Evolutionary conservation across 1,140 invertebrate species (phyloP).

Genomic region (Venustaconcha ellipsiformis): DNA sequence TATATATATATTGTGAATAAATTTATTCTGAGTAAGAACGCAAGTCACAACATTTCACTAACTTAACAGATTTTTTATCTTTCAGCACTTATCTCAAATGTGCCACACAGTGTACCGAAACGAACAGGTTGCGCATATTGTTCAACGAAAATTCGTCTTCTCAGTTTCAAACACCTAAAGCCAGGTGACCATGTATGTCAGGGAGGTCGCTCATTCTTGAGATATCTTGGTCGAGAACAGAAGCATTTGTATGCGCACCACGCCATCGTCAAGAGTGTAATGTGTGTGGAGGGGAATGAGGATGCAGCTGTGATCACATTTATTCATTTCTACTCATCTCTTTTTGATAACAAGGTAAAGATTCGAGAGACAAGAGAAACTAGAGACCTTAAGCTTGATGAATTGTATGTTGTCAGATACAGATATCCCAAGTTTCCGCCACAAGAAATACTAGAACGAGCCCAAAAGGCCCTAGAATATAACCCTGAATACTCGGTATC

Average conservation of each 20-base stretch:
- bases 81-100: no score
- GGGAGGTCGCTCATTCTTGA: background rate
- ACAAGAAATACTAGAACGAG: slow-evolving; percentile 2
- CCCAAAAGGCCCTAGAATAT: background rate
- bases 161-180: background rate
- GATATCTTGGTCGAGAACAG: background rate
- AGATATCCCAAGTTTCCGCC: background rate
- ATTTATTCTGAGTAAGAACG: no score
- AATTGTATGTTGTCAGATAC: slow-evolving; percentile 16
- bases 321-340: slow-evolving; percentile 16
- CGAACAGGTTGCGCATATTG: slow-evolving; percentile 4
- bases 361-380: slow-evolving; percentile 7
- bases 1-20: no score
- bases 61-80: no score
- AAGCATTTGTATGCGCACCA: slow-evolving; percentile 8
- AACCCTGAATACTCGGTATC: slow-evolving; percentile 3
- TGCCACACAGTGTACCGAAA: no score
- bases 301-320: background rate
- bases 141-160: background rate
- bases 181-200: slow-evolving; percentile 5
- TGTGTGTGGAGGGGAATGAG: background rate
- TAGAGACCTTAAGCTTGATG: slow-evolving; percentile 1
- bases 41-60: no score
- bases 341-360: background rate
- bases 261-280: slow-evolving; percentile 4